phyloP scores from a whole-genome alignment of 2,888 invertebrate species.

The Dermolepida albohirtum region DNA sequence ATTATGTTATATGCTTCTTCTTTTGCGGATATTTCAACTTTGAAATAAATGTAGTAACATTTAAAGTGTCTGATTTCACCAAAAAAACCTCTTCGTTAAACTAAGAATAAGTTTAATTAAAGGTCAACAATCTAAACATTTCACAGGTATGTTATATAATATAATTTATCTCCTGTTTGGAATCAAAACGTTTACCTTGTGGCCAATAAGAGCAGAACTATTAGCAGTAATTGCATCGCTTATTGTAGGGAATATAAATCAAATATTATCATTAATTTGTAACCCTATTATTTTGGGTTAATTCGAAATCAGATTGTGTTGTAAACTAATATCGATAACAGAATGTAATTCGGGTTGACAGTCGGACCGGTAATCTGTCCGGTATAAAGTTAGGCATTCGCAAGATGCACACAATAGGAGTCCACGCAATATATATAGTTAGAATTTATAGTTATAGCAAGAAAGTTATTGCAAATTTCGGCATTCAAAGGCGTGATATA shows the following conservation, averaged over 20 bases:
- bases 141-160: slow-evolving; percentile 1
- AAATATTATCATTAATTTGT: slow-evolving; percentile 42
- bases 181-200: slow-evolving; percentile 12
- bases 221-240: slow-evolving; percentile 40
- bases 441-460: slow-evolving; percentile 28
- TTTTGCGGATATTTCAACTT: too few relatives aligned
- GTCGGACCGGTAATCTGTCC: slow-evolving; percentile 38
- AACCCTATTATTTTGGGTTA: slow-evolving; percentile 42
- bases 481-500: slow-evolving; percentile 10
- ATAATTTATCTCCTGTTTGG: slow-evolving; percentile 1
- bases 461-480: slow-evolving; percentile 29
- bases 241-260: slow-evolving; percentile 41
- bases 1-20: too few relatives aligned
- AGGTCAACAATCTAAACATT: too few relatives aligned
- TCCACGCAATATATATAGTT: not conserved
- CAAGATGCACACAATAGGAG: slow-evolving; percentile 37
- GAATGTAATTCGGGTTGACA: slow-evolving; percentile 41
- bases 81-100: too few relatives aligned
- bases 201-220: slow-evolving; percentile 27
- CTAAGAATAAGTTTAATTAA: too few relatives aligned
- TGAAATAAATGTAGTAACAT: too few relatives aligned
- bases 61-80: too few relatives aligned
- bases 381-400: slow-evolving; percentile 30
- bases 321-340: slow-evolving; percentile 41
- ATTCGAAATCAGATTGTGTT: slow-evolving; percentile 40